Evolutionary conservation across 2,888 invertebrate genomes (phyloP).

Genomic region (Drosophila pseudotalamancana): DNA sequence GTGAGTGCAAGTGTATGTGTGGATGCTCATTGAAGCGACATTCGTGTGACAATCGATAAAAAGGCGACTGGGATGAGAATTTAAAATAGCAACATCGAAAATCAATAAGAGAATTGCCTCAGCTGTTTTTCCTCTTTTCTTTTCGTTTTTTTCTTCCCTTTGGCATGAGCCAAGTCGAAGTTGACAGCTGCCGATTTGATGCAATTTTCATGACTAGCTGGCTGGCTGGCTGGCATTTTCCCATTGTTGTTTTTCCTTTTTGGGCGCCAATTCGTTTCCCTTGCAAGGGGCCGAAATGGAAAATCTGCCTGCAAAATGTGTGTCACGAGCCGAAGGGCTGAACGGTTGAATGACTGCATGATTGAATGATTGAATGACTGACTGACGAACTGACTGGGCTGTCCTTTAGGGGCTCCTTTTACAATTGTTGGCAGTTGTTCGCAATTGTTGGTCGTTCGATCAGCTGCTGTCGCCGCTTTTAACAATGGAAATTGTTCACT

Average conservation of each 20-base stretch:
- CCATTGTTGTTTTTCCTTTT: slow-evolving; percentile 34
- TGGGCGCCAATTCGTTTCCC: slow-evolving; percentile 71
- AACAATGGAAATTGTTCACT: slow-evolving; percentile 50
- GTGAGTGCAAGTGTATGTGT: neutral
- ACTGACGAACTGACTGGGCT: neutral
- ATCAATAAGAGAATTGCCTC: slow-evolving; percentile 36
- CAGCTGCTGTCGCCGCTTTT: slow-evolving; percentile 62
- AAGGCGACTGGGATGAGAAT: slow-evolving; percentile 14
- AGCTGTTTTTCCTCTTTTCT: neutral
- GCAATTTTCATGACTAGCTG: slow-evolving; percentile 56
- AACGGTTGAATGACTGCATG: neutral
- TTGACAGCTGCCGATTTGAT: slow-evolving; percentile 69
- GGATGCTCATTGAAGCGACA: slow-evolving; percentile 23
- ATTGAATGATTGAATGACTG: too few species aligned
- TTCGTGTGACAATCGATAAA: slow-evolving; percentile 24
- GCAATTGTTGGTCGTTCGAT: slow-evolving; percentile 44
- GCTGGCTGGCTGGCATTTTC: slow-evolving; percentile 10
- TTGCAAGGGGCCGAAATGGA: slow-evolving; percentile 11
- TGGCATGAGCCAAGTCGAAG: slow-evolving; percentile 48
- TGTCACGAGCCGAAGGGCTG: slow-evolving; percentile 78
- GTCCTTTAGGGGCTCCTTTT: slow-evolving; percentile 32
- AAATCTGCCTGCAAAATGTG: slow-evolving; percentile 51
- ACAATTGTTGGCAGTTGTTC: slow-evolving; percentile 39
- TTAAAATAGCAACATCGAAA: slow-evolving; percentile 43
- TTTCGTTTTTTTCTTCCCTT: neutral